Conservation (phyloP, 2,888 invertebrate genomes). For the Ephialtes manifestator region DNA sequence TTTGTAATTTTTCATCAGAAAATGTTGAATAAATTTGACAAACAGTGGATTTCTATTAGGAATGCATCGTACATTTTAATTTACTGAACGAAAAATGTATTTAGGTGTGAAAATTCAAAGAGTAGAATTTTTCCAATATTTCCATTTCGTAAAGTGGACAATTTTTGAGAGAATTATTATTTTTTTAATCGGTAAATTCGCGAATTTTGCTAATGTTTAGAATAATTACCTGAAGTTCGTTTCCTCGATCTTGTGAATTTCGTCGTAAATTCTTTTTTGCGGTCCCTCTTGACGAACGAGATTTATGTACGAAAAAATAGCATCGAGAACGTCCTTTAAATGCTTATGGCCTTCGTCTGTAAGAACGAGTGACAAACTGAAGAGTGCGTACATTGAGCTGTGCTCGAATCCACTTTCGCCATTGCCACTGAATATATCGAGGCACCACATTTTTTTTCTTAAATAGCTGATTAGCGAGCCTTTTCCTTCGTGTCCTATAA, state of each 20-base stretch:
- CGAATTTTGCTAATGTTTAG: neutral
- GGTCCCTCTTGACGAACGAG: conserved; percentile 91
- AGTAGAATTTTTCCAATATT: too few species aligned
- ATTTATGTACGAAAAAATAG: conserved; percentile 93
- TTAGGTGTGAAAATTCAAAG: too few species aligned
- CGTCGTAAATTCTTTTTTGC: conserved; percentile 89
- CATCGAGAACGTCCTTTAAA: conserved; percentile 91
- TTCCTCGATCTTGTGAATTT: conserved; percentile 89
- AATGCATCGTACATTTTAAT: too few species aligned
- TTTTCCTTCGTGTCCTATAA: conserved; percentile 95
- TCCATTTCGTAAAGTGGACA: too few species aligned
- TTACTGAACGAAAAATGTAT: too few species aligned
- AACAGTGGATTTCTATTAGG: neutral
- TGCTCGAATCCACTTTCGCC: conserved; percentile 92
- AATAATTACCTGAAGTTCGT: conserved; percentile 86
- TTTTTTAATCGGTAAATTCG: neutral
- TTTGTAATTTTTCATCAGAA: neutral
- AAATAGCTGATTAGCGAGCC: conserved; percentile 94
- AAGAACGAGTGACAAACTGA: conserved; percentile 91
- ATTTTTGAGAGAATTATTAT: neutral
- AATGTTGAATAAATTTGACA: neutral
- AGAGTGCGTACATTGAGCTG: conserved; percentile 92
- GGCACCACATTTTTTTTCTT: conserved; percentile 92
- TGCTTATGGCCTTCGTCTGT: conserved; percentile 92
- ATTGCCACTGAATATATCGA: conserved; percentile 91